Base-by-base conservation (phyloP, 2,797 vertebrate genomes). In the Micropoecilia bifurca region DNA sequence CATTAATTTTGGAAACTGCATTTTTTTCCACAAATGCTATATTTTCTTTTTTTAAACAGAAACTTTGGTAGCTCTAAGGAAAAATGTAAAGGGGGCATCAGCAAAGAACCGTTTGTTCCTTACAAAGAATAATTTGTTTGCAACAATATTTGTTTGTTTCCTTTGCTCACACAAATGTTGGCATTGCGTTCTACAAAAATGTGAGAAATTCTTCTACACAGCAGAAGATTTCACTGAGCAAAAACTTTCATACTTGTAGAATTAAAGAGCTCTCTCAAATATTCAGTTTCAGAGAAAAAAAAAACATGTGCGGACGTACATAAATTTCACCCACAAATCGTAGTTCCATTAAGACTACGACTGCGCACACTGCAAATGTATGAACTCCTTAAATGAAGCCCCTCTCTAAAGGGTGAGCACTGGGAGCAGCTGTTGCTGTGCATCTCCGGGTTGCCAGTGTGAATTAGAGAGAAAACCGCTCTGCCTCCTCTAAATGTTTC, bases 401-500 rank as follows among this genome's bases (percentile, higher is more conserved):
- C 83, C 77, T 22, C 77, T 88, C 85, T 77, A 71, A 75, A 39
- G 68, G 81, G 41, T n/a, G 77, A 87, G 88, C 92, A 91, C 76
- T 84, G 87, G 90, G 90, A 94, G 92, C 93, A 93, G 93, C 90
- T 93, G 93, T 91, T 93, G 92, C 89, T 83, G 78, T 87, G 90
- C 89, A 89, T 92, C 90, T 92, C 86, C 13, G 82, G 80, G 87
- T 89, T 91, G 92, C 93, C 92, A 91, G 88, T 78, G 92, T 86
- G 90, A 94, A 95, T 96, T 95, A 95, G 90, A 88, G 88, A 94
- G 91, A 93, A 91, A 88, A 89, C 88, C 88, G 91, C 93, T 92
- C 94, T 95, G 92, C 94, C 91, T 93, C 88, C 89, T 90, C 91
- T 96, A 95, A 95, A 96, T 96, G 94, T 96, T 96, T 96, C 93